Conservation (phyloP, 2,888 invertebrate species). For the Eristalis tenax region DNA sequence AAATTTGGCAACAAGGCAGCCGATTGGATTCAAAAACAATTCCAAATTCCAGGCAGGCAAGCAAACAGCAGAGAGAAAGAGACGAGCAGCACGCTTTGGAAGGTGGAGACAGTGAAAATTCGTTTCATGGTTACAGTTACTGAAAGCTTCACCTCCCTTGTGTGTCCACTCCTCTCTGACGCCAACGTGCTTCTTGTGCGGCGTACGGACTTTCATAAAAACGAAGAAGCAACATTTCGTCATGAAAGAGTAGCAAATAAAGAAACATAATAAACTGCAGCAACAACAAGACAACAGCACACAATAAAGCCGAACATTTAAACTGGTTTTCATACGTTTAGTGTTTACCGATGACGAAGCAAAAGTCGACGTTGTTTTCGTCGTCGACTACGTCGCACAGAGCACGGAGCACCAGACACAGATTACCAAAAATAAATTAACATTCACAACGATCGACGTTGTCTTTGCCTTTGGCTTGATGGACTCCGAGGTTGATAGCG, state of each 20-base stretch:
- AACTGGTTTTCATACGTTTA: constrained; percentile 49
- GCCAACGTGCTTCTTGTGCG: not conserved
- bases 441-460: constrained; percentile 33
- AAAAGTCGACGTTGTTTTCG: not conserved
- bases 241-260: constrained; percentile 54
- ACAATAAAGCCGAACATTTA: constrained; percentile 22
- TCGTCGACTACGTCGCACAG: not conserved
- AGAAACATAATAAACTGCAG: constrained; percentile 45
- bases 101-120: constrained; percentile 47
- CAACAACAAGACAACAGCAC: constrained; percentile 20
- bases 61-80: not conserved
- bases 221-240: constrained; percentile 48
- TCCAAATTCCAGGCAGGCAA: not conserved
- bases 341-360: constrained; percentile 53
- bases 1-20: constrained; percentile 17
- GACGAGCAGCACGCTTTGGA: not conserved
- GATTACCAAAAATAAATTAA: constrained; percentile 32
- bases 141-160: constrained; percentile 11
- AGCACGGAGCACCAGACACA: not conserved
- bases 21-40: not conserved
- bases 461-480: constrained; percentile 12
- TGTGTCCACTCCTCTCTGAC: not conserved
- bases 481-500: constrained; percentile 42
- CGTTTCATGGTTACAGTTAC: constrained; percentile 57
- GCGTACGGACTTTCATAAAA: constrained; percentile 53